A percentile compares a stretch with the other conserved stretches of the same genome.
These are phyloP conservation scores for Spermophilus dauricus DNA, from an alignment of 2,113 vertebrate genomes.

Conservation along the genomic window DNA sequence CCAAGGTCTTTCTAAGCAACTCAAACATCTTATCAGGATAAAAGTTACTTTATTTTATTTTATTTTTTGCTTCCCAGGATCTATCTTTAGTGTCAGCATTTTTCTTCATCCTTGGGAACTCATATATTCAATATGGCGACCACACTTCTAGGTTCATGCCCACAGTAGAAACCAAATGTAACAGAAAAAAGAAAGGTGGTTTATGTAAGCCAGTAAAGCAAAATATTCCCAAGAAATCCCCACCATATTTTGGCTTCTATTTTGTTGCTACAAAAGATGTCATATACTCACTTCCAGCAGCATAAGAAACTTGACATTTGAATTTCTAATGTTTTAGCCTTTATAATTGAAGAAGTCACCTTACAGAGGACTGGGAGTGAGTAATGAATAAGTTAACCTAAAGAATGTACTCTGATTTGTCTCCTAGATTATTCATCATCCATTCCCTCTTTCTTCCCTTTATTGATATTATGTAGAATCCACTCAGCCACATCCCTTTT, in stretches of 20 bases:
- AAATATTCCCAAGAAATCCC: not conserved
- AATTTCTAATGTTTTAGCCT: not conserved
- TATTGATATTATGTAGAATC: not conserved
- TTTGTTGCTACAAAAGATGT: not conserved
- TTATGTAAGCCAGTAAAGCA: not conserved
- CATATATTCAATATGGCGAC: not conserved
- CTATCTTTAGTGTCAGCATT: not conserved
- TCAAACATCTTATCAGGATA: not conserved
- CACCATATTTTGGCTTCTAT: not conserved
- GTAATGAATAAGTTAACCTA: not conserved
- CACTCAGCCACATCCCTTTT: not conserved
- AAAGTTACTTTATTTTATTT: not conserved
- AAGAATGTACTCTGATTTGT: too few relatives aligned
- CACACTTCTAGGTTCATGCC: not conserved
- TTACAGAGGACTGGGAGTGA: not conserved
- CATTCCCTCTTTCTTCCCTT: not conserved
- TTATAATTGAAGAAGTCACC: not conserved
- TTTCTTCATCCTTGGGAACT: not conserved
- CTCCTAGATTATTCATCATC: not conserved
- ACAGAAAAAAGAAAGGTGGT: not conserved
- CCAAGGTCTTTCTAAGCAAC: not conserved
- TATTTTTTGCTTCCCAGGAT: not conserved
- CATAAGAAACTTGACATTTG: not conserved
- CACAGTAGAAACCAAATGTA: not conserved
- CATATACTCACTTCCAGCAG: too few relatives aligned